Evolutionary conservation across 1,140 invertebrate species (phyloP), one percentile per base, ranked within the genome.

Genomic region (Antheraea pernyi): DNA sequence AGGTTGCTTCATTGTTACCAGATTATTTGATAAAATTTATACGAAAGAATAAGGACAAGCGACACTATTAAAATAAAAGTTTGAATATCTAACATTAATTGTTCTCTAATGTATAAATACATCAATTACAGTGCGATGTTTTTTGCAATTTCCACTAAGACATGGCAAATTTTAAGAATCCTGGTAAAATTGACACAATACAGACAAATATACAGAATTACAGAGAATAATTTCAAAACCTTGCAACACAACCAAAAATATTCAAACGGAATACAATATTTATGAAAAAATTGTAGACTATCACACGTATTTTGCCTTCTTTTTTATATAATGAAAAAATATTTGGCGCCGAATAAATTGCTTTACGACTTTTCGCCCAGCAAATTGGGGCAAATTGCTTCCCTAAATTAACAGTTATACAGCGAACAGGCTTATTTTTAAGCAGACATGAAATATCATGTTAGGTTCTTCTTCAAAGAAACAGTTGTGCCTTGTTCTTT

Each of bases 281-380:
- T 53, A 53, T 53, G 6, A 53, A 53, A 53, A 53, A 53, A 53
- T 13, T 6, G 16, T 53, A 16, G 46, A 53, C 46, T 6, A 53
- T 13, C 5, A 16, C 46, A 53, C 46, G 46, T 53, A 16, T 53
- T 53, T 53, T 11, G 6, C 10, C 46, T 53, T 53, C 46, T 6
- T 53, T 53, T 53, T 53, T 53, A 53, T 53, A 53, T 53, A 53
- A 53, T 53, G 46, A 53, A 53, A 53, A 13, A 53, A 53, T 53
- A 53, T 53, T 53, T 53, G 46, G 46, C 46, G 46, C 46, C 46
- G 46, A 53, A 53, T 53, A 53, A 53, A 53, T 53, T 53, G 46
- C 13, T 53, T 16, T 53, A 53, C 11, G 46, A 53, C 11, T 53
- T 53, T 16, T 53, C 16, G 5, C 46, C 46, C 11, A 16, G 46